Conservation (phyloP, 2,797 vertebrate genomes). For the Leontopithecus rosalia region DNA sequence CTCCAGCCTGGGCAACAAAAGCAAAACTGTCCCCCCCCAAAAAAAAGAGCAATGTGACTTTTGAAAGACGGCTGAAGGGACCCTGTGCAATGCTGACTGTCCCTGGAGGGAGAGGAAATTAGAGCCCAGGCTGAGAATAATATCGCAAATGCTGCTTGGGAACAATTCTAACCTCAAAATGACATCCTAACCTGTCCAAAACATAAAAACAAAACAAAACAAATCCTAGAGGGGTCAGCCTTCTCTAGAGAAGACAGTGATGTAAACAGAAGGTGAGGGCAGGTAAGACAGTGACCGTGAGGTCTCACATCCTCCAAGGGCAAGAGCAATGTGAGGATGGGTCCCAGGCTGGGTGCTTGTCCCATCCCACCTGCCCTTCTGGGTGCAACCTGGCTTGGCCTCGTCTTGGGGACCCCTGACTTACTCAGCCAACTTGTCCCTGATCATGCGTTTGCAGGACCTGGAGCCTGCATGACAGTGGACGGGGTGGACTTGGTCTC, state of each 20-base stretch:
- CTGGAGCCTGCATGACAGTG: neutral
- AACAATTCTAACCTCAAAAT: neutral
- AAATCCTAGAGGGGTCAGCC: neutral
- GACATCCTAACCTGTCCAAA: neutral
- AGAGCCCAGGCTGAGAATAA: neutral
- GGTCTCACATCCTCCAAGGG: neutral
- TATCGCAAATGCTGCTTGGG: neutral
- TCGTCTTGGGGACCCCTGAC: neutral
- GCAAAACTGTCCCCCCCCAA: neutral
- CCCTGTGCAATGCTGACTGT: neutral
- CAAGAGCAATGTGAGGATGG: neutral
- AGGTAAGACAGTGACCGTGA: too few species aligned
- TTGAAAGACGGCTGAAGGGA: neutral
- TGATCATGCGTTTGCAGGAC: neutral
- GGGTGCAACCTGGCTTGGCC: neutral
- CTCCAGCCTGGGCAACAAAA: neutral
- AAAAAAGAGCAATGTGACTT: neutral
- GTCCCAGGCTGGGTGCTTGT: neutral
- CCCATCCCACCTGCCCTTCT: too few species aligned
- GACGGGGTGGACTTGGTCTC: neutral
- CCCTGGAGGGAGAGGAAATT: too few species aligned
- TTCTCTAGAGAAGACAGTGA: fast-evolving
- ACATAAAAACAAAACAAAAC: neutral
- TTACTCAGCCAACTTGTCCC: neutral
- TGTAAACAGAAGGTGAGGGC: too few species aligned